Percentiles rank a stretch among this genome's conserved stretches.
phyloP scores from a whole-genome alignment of 2,797 vertebrate genomes.

The Florisuga fusca region DNA sequence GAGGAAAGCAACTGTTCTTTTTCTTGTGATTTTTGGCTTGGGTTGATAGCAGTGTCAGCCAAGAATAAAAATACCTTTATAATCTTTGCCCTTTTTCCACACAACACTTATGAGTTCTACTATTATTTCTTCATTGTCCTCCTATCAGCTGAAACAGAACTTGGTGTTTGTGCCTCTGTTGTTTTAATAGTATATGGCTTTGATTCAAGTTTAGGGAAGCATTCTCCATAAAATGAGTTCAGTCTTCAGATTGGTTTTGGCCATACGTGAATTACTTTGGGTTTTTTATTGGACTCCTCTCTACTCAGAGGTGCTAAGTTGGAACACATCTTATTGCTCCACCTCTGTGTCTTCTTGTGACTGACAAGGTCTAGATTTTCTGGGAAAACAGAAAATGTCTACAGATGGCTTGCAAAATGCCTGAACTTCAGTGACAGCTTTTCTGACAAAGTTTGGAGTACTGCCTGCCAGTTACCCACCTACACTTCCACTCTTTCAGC shows the following conservation, averaged over 20 bases:
- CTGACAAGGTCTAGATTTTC: not conserved
- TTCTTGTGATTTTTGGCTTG: conserved; percentile 66
- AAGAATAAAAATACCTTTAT: conserved; percentile 70
- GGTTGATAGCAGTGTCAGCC: conserved; percentile 31
- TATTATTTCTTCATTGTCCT: conserved; percentile 56
- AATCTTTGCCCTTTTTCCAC: conserved; percentile 46
- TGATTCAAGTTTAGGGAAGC: conserved; percentile 28
- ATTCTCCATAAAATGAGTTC: conserved; percentile 15
- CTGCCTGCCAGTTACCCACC: not conserved
- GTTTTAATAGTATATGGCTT: conserved; percentile 35
- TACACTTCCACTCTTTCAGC: not conserved
- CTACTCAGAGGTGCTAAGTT: not conserved
- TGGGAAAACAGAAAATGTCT: not conserved
- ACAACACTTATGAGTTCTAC: conserved; percentile 11
- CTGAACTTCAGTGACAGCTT: not conserved
- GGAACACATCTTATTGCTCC: not conserved
- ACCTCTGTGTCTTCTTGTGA: not conserved
- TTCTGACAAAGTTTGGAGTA: not conserved
- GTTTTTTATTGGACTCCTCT: not conserved
- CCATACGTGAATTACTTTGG: not conserved
- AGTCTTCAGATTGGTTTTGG: not conserved
- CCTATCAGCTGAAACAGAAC: conserved; percentile 39
- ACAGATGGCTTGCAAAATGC: not conserved
- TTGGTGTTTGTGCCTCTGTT: conserved; percentile 32
- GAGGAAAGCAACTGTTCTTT: conserved; percentile 67